Conservation (phyloP, 2,797 vertebrate genomes). For the Melanogrammus aeglefinus region DNA sequence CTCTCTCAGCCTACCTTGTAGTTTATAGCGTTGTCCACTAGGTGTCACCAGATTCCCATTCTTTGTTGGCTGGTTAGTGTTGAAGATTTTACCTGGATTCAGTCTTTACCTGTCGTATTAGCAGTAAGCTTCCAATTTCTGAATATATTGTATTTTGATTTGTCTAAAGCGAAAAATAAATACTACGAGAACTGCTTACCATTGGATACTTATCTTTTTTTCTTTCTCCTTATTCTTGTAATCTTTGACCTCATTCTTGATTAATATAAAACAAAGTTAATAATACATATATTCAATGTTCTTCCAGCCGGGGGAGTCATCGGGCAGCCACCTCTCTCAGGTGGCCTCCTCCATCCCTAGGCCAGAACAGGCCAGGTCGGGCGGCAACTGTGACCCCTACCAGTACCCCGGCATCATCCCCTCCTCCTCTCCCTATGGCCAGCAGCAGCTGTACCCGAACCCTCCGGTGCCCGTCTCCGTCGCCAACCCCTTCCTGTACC, state of each 20-base stretch:
- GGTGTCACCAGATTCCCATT: not conserved
- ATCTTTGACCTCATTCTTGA: not conserved
- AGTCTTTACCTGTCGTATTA: not conserved
- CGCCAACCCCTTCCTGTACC: constrained; percentile 65
- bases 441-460: constrained; percentile 39
- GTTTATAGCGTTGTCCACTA: not conserved
- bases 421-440: constrained; percentile 52
- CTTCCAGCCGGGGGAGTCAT: constrained; percentile 59
- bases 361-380: constrained; percentile 51
- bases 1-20: not conserved
- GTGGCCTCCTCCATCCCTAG: constrained; percentile 48
- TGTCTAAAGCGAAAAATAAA: no score
- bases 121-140: not conserved
- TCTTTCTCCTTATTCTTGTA: no score
- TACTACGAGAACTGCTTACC: no score
- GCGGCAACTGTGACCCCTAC: constrained; percentile 70
- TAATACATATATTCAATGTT: constrained; percentile 17
- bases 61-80: not conserved
- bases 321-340: constrained; percentile 50
- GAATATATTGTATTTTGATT: no score
- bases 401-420: constrained; percentile 56
- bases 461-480: constrained; percentile 46
- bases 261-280: not conserved
- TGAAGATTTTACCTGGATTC: not conserved
- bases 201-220: no score